Conservation (phyloP, 2,113 vertebrate genomes). For the Cynoglossus semilaevis region DNA sequence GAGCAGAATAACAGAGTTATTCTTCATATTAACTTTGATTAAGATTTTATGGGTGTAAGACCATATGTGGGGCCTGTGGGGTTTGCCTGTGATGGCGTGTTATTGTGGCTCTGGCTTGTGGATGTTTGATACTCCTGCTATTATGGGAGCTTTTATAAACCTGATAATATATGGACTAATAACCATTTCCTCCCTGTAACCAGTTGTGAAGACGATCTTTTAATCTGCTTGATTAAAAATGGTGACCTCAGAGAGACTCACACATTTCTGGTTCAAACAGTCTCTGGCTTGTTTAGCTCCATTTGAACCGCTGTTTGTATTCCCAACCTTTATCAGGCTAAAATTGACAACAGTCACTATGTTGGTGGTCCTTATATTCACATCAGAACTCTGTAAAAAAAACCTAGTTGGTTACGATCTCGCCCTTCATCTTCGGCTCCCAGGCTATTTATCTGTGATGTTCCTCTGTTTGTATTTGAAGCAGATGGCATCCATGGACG, state of each 20-base stretch:
- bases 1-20: slow-evolving; percentile 40
- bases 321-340: too few relatives aligned
- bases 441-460: neutral
- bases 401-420: neutral
- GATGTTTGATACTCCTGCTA: neutral
- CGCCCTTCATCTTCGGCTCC: neutral
- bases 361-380: neutral
- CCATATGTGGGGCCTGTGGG: slow-evolving; percentile 6
- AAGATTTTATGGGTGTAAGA: slow-evolving; percentile 35
- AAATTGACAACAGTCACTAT: too few relatives aligned
- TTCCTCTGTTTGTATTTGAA: slow-evolving; percentile 13
- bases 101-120: slow-evolving; percentile 2
- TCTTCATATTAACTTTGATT: slow-evolving; percentile 49
- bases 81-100: neutral
- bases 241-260: neutral
- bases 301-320: too few relatives aligned
- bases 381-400: neutral
- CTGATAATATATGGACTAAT: neutral
- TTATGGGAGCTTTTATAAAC: neutral
- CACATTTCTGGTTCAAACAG: too few relatives aligned
- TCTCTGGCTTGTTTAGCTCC: too few relatives aligned
- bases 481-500: slow-evolving; percentile 45
- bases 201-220: too few relatives aligned
- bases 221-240: neutral
- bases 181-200: neutral